A percentile compares a stretch with the other conserved stretches of the same genome.
Evolutionary conservation across 1,140 invertebrate genomes (phyloP).

Genomic region (Pentalonia nigronervosa): DNA sequence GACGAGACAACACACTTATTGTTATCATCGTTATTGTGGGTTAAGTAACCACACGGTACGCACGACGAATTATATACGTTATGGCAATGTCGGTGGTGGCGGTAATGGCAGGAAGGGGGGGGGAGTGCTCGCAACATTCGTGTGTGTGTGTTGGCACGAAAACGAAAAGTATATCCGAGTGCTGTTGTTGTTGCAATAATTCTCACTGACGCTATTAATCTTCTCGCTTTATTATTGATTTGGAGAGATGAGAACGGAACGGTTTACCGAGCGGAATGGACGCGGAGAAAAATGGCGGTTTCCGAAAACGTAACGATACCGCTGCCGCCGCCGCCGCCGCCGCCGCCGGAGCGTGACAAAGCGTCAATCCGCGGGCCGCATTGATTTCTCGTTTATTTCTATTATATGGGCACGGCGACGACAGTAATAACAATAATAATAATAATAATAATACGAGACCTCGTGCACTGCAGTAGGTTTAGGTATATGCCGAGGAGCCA

Average conservation of each 20-base stretch:
- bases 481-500: too few species aligned
- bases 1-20: too few species aligned
- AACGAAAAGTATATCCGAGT: constrained; percentile 8
- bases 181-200: background rate
- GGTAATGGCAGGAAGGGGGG: too few species aligned
- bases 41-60: background rate
- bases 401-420: background rate
- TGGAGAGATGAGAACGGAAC: background rate
- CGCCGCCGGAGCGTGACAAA: background rate
- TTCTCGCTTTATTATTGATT: background rate
- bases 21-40: background rate
- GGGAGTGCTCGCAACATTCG: background rate
- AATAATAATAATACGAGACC: background rate
- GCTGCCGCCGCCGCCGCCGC: too few species aligned
- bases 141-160: background rate
- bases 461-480: background rate
- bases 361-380: background rate
- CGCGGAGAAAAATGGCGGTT: background rate
- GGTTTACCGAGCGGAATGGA: background rate
- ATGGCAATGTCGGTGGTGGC: background rate
- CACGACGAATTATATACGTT: background rate
- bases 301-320: background rate
- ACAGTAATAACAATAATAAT: too few species aligned
- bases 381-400: constrained; percentile 12
- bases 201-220: background rate